Evolutionary conservation across 2,113 vertebrate genomes (phyloP), one percentile per base, ranked within the genome.

Genomic region (Tragelaphus imberbis): DNA sequence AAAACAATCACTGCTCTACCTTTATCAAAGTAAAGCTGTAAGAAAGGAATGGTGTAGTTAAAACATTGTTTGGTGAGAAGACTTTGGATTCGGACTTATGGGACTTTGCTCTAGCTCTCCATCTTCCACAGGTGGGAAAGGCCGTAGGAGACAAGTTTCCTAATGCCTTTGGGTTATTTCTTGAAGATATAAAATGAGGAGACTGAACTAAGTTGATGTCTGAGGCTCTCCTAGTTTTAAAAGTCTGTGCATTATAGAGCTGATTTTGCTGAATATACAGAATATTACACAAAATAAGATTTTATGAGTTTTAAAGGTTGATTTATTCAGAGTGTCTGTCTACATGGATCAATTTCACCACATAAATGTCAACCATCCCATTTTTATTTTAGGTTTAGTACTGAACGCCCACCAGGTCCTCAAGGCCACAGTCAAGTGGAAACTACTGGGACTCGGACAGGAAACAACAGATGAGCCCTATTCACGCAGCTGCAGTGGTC

Each of bases 291-390:
- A 95, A 94, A 91, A 88, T 23, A 94, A 88, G 19, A 93, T 59
- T 93, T 95, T 81, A 49, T 33, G 11, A 96, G 10, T 77, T 82
- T 81, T 81, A 77, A 97, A 94, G 19, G 55, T 85, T 96, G 58
- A 94, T 88, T 97, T 93, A 88, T 95, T 94, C 86, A 88, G 59
- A 63, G 30, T 84, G n/a, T 36, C 27, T 75, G 3, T 75, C 23
- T 58, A n/a, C 14, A 40, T 77, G 71, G 77, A 90, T 96, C 82
- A 93, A 2, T 75, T 93, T 95, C 53, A 65, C 14, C 14, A 47
- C 53, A 88, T n/a, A 81, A 91, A 91, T 97, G 47, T 77, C 79
- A 95, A 61, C 36, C 44, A 82, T 77, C 49, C 13, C 19, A 82
- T 95, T 75, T 84, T 56, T 84, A 84, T 56, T 84, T 56, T 27